Percentiles rank a stretch among this genome's conserved stretches.
Evolutionary conservation across 2,888 invertebrate species (phyloP).

Genomic region (Theodoxus fluviatilis): DNA sequence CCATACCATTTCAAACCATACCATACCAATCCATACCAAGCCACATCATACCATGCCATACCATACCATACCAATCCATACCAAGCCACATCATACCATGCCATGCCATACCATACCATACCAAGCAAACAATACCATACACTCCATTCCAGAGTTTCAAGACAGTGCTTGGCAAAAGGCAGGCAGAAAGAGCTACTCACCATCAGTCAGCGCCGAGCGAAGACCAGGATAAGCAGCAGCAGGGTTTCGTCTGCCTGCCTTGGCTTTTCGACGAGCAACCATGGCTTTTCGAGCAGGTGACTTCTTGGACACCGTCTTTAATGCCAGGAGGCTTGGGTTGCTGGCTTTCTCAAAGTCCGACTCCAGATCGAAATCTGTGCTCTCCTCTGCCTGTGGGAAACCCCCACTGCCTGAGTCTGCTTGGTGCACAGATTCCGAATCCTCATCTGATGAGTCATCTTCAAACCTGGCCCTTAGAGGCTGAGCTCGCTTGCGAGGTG

Average conservation of each 20-base stretch:
- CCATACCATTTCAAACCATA: no score
- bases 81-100: no score
- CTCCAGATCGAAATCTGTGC: constrained; percentile 33
- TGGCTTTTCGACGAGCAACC: constrained; percentile 17
- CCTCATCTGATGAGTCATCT: no score
- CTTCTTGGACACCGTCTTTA: constrained; percentile 21
- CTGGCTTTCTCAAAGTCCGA: constrained; percentile 37
- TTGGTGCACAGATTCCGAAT: no score
- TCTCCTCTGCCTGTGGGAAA: constrained; percentile 27
- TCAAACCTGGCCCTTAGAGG: no score
- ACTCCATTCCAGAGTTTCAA: neutral
- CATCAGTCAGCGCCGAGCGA: neutral
- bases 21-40: no score
- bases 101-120: no score
- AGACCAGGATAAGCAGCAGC: neutral
- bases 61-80: no score
- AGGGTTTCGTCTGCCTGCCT: constrained; percentile 9
- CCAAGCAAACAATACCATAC: neutral
- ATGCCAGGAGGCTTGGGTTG: constrained; percentile 24
- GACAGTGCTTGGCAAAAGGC: no score
- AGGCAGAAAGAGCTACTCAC: neutral
- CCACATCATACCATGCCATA: no score
- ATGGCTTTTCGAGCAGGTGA: constrained; percentile 17
- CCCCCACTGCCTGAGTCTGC: no score
- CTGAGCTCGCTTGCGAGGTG: no score